These are phyloP conservation scores for Drosophila asahinai DNA, from an alignment of 1,140 invertebrate genomes.

Conservation along the genomic window DNA sequence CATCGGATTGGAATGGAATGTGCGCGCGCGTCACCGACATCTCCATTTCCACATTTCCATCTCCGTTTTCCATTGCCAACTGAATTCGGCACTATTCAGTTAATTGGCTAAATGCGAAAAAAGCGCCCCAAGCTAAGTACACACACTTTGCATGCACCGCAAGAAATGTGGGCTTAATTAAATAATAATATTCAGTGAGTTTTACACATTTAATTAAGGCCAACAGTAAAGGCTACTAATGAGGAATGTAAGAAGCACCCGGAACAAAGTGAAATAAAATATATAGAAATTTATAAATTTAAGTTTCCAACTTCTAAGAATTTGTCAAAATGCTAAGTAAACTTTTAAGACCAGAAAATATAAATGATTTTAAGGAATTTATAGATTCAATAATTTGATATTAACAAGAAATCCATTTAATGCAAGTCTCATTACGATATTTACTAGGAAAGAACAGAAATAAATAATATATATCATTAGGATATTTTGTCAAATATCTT, in stretches of 20 bases:
- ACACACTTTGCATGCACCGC: conserved; percentile 42
- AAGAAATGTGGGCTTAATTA: conserved; percentile 6
- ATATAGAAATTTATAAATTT: too few relatives aligned
- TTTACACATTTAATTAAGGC: neutral
- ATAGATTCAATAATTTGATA: too few relatives aligned
- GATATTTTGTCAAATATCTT: too few relatives aligned
- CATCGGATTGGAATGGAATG: conserved; percentile 46
- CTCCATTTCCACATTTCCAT: conserved; percentile 32
- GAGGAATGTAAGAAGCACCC: neutral
- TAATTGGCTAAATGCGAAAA: conserved; percentile 67
- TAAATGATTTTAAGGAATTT: too few relatives aligned
- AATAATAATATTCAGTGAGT: conserved; percentile 2
- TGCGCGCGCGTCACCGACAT: conserved; percentile 66
- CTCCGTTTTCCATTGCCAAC: conserved; percentile 18
- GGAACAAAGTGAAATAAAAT: neutral
- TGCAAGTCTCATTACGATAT: too few relatives aligned
- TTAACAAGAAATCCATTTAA: too few relatives aligned
- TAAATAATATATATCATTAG: too few relatives aligned
- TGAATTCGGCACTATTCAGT: conserved; percentile 71
- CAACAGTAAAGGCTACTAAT: too few relatives aligned
- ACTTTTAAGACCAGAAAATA: too few relatives aligned
- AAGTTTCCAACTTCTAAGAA: too few relatives aligned
- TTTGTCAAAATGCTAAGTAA: too few relatives aligned
- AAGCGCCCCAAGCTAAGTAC: conserved; percentile 34
- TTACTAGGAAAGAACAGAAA: too few relatives aligned